Conservation (phyloP, 2,888 invertebrate species). For the Euzophera pinguis region DNA sequence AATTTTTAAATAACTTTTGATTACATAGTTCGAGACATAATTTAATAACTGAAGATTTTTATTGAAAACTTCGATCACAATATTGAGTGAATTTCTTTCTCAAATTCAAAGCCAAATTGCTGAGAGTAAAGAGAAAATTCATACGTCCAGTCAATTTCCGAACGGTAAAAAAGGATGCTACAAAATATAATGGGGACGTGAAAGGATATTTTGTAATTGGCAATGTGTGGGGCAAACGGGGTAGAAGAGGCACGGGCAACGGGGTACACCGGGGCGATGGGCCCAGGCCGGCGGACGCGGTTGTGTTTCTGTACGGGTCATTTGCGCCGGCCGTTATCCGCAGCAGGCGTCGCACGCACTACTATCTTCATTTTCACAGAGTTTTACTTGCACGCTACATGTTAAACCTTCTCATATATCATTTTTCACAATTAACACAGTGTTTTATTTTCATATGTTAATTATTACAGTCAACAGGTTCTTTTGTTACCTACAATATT, state of each 20-base stretch:
- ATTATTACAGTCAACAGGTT: conserved; percentile 16
- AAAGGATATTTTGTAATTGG: conserved; percentile 35
- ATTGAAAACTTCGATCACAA: no score
- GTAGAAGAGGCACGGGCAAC: conserved; percentile 12
- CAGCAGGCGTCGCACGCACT: conserved; percentile 56
- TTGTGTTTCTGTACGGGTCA: conserved; percentile 55
- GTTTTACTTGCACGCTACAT: conserved; percentile 42
- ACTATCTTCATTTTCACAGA: conserved; percentile 54
- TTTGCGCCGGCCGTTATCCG: conserved; percentile 55
- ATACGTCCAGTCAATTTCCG: conserved; percentile 3
- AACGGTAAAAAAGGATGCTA: conserved; percentile 6
- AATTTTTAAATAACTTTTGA: no score
- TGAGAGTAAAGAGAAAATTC: conserved; percentile 12
- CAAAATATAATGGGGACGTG: conserved; percentile 19
- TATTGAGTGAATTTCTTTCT: not conserved
- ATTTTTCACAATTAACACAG: conserved; percentile 26
- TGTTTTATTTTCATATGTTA: conserved; percentile 2
- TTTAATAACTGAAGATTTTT: no score
- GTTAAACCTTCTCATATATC: conserved; percentile 26
- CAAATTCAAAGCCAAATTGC: not conserved
- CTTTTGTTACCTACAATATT: conserved; percentile 44
- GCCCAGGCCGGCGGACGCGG: conserved; percentile 28
- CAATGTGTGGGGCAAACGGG: conserved; percentile 27
- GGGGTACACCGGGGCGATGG: conserved; percentile 23
- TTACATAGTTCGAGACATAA: no score